These are phyloP conservation scores for Fringilla coelebs DNA, from an alignment of 2,797 vertebrate genomes.

Conservation along the genomic window DNA sequence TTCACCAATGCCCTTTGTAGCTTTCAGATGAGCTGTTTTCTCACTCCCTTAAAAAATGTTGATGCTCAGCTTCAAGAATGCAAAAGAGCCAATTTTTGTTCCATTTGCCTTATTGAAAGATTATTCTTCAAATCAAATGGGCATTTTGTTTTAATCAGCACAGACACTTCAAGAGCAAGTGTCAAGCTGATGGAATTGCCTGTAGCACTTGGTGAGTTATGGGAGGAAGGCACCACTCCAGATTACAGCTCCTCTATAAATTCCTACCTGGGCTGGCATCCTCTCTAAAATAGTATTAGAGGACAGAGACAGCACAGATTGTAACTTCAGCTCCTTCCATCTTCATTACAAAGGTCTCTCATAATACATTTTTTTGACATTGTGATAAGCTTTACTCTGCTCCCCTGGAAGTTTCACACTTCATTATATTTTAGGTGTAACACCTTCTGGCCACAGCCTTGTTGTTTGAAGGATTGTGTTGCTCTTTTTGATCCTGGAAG, in stretches of 20 bases:
- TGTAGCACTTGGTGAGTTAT: conserved; percentile 40
- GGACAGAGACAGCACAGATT: conserved; percentile 30
- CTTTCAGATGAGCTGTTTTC: background rate
- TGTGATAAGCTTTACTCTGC: background rate
- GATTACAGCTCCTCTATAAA: conserved; percentile 34
- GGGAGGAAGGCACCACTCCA: conserved; percentile 23
- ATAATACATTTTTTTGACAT: background rate
- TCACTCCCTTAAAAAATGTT: background rate
- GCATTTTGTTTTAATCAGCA: conserved; percentile 49
- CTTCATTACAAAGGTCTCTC: conserved; percentile 22
- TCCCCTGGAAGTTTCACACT: background rate
- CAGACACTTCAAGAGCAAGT: conserved; percentile 43
- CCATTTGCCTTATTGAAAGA: conserved; percentile 49
- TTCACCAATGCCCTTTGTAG: background rate
- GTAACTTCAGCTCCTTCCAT: conserved; percentile 29
- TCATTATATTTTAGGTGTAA: background rate
- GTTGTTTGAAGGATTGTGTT: background rate
- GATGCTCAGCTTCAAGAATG: background rate
- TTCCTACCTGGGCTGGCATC: conserved; percentile 28
- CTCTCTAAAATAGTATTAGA: conserved; percentile 33
- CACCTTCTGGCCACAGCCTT: background rate
- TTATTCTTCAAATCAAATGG: conserved; percentile 15
- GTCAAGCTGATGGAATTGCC: conserved; percentile 42
- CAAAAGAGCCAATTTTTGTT: background rate
- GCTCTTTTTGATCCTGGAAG: conserved; percentile 7